These are phyloP conservation scores for Meiosimyza decipiens DNA, from an alignment of 2,888 invertebrate species.

Conservation along the genomic window DNA sequence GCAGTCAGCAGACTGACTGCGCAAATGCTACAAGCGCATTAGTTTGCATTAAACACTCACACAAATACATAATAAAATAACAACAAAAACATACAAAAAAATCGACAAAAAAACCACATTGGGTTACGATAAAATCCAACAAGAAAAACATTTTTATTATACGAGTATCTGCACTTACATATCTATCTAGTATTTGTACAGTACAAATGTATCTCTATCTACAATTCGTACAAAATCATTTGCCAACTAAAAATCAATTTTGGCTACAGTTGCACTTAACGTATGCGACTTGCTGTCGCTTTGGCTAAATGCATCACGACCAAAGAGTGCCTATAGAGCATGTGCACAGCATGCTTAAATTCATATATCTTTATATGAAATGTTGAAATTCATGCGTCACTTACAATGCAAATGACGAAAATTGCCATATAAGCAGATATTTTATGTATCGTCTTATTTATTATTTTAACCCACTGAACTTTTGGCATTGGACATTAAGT, in stretches of 20 bases:
- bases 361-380: slow-evolving; percentile 18
- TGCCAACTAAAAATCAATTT: slow-evolving; percentile 12
- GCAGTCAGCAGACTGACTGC: neutral
- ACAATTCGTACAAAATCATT: neutral
- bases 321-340: slow-evolving; percentile 1
- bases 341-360: slow-evolving; percentile 14
- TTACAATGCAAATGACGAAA: too few species aligned
- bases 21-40: neutral
- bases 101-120: neutral
- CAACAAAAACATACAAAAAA: neutral
- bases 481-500: too few species aligned
- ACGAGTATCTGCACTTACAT: neutral
- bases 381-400: too few species aligned
- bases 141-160: neutral
- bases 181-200: neutral
- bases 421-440: too few species aligned
- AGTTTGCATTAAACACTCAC: slow-evolving; percentile 2
- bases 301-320: slow-evolving; percentile 15
- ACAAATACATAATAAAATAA: neutral
- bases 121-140: neutral
- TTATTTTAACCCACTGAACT: too few species aligned
- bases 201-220: slow-evolving; percentile 6
- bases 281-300: slow-evolving; percentile 20
- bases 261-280: slow-evolving; percentile 19
- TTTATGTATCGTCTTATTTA: too few species aligned